phyloP scores from a whole-genome alignment of 2,888 invertebrate genomes.

The Hirtodrosophila alboralis region DNA sequence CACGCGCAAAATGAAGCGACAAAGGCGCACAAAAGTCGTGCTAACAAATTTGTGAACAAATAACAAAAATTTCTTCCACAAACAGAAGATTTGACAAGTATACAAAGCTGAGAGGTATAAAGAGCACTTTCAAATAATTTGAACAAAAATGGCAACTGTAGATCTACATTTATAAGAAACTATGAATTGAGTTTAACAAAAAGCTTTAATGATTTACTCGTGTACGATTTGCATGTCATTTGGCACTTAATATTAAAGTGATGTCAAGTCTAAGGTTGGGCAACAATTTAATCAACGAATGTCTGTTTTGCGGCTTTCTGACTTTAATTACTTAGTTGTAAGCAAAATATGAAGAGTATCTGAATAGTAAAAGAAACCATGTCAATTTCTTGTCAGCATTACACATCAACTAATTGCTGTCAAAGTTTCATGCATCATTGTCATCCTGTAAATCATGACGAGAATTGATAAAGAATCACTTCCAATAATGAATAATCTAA shows the following conservation, averaged over 20 bases:
- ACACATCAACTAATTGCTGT: no score
- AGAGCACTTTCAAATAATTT: slow-evolving; percentile 18
- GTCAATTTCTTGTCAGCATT: no score
- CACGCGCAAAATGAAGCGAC: slow-evolving; percentile 51
- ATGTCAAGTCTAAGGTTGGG: slow-evolving; percentile 4
- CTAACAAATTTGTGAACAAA: slow-evolving; percentile 63
- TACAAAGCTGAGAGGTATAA: slow-evolving; percentile 14
- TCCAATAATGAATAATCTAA: no score
- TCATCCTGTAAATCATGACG: no score
- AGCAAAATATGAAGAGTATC: no score
- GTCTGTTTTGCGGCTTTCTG: slow-evolving; percentile 4
- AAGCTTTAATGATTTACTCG: slow-evolving; percentile 5
- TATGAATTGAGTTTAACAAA: background rate
- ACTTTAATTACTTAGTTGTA: no score
- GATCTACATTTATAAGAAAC: slow-evolving; percentile 1
- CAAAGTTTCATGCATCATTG: no score
- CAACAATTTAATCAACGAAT: slow-evolving; percentile 39
- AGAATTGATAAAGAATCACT: no score
- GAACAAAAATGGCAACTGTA: slow-evolving; percentile 1
- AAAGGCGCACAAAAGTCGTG: slow-evolving; percentile 68
- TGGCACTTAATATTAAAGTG: slow-evolving; percentile 36
- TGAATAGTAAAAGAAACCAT: no score
- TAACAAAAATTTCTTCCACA: slow-evolving; percentile 50
- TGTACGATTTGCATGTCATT: slow-evolving; percentile 60
- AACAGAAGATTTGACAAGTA: slow-evolving; percentile 19